These are phyloP conservation scores for Nasua narica DNA, from an alignment of 2,797 vertebrate genomes.

Conservation along the genomic window DNA sequence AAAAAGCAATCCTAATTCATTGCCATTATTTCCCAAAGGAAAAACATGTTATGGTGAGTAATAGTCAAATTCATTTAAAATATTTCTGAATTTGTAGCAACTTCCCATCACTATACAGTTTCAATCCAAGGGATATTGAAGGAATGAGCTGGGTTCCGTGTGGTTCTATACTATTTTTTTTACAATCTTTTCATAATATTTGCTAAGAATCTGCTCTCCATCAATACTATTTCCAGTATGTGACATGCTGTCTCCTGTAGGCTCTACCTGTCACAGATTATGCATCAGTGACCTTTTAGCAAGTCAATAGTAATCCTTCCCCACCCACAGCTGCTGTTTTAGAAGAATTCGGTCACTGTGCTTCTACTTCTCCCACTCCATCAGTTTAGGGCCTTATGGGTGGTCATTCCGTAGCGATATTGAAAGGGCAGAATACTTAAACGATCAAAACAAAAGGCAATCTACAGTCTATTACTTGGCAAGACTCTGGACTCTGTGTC, in stretches of 20 bases:
- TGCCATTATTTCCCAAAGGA: neutral
- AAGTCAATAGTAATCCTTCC: neutral
- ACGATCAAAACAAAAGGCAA: neutral
- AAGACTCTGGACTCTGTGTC: neutral
- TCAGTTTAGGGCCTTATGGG: neutral
- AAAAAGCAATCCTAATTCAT: neutral
- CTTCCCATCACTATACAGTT: neutral
- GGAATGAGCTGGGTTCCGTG: neutral
- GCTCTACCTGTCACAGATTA: neutral
- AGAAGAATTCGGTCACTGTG: neutral
- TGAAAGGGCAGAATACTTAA: neutral
- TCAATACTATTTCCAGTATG: neutral
- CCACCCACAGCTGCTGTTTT: neutral
- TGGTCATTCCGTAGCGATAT: neutral
- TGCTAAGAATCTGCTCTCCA: neutral
- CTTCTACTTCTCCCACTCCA: neutral
- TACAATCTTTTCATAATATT: neutral
- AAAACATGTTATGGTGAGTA: neutral
- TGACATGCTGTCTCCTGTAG: neutral
- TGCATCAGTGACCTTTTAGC: neutral
- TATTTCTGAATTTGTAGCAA: neutral
- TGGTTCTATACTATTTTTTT: neutral
- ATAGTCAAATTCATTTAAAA: neutral
- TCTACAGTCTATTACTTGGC: neutral
- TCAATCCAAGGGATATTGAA: neutral